A percentile compares a stretch with the other conserved stretches of the same genome.
Conservation (phyloP, 2,888 invertebrate genomes). For the Empis livida region DNA sequence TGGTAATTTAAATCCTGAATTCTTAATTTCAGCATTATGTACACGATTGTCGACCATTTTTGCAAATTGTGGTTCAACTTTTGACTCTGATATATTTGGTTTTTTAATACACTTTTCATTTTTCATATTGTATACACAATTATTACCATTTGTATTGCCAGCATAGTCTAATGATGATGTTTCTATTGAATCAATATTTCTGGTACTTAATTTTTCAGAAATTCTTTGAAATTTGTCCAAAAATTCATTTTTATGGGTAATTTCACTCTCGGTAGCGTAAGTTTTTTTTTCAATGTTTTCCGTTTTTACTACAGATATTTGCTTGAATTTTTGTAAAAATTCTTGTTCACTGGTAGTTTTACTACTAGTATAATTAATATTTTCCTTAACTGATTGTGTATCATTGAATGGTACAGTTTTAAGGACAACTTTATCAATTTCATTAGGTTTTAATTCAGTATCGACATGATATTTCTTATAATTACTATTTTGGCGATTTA, state of each 20-base stretch:
- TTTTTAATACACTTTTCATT: too few relatives aligned
- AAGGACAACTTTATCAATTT: conserved; percentile 17
- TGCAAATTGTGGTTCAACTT: not conserved
- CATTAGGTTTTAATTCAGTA: conserved; percentile 3
- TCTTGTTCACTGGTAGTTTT: conserved; percentile 19
- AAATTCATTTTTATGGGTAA: too few relatives aligned
- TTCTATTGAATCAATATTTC: too few relatives aligned
- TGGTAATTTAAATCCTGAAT: not conserved
- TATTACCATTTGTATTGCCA: conserved; percentile 4
- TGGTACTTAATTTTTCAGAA: too few relatives aligned
- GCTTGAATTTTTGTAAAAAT: conserved; percentile 5
- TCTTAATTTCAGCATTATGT: too few relatives aligned
- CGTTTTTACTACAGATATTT: not conserved
- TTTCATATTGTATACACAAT: too few relatives aligned
- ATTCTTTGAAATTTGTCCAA: too few relatives aligned
- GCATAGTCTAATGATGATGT: not conserved
- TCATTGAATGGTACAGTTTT: conserved; percentile 19
- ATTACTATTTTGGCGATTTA: conserved; percentile 22
- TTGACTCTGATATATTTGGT: not conserved
- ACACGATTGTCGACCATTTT: not conserved
- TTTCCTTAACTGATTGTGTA: conserved; percentile 16
- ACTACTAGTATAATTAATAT: conserved; percentile 26
- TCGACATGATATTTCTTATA: too few relatives aligned
- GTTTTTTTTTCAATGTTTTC: too few relatives aligned
- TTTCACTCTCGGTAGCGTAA: too few relatives aligned